These are phyloP conservation scores for Liolophura sinensis DNA, from an alignment of 1,140 invertebrate genomes.

Conservation along the genomic window DNA sequence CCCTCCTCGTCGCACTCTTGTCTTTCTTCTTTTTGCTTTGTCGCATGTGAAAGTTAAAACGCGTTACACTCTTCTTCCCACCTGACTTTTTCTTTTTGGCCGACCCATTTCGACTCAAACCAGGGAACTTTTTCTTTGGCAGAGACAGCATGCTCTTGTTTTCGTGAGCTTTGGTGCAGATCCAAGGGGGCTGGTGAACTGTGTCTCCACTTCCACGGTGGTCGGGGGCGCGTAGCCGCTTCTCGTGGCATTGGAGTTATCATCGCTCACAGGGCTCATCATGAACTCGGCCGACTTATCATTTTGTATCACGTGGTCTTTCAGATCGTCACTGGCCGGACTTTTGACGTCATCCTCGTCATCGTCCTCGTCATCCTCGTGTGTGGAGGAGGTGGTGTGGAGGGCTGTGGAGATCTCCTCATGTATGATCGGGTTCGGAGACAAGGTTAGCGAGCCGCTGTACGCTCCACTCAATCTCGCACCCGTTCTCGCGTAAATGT, in stretches of 20 bases:
- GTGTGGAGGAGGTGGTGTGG: slow-evolving; percentile 30
- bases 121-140: slow-evolving; percentile 10
- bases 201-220: slow-evolving; percentile 13
- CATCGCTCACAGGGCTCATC: slow-evolving; percentile 79
- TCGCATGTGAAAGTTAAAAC: slow-evolving; percentile 66
- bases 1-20: slow-evolving; percentile 92
- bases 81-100: slow-evolving; percentile 20
- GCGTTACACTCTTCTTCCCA: slow-evolving; percentile 66
- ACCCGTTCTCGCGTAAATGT: too few species aligned
- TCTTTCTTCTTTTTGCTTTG: slow-evolving; percentile 50
- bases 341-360: slow-evolving; percentile 45
- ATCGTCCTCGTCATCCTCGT: slow-evolving; percentile 80
- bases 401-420: too few species aligned
- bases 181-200: slow-evolving; percentile 8
- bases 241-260: slow-evolving; percentile 56
- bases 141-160: slow-evolving; percentile 4
- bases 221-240: slow-evolving; percentile 15
- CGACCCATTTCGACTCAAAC: slow-evolving; percentile 13
- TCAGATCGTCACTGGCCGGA: slow-evolving; percentile 62
- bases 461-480: too few species aligned
- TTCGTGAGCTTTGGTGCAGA: slow-evolving; percentile 6
- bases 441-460: too few species aligned
- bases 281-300: slow-evolving; percentile 89
- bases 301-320: slow-evolving; percentile 83
- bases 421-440: too few species aligned